Conservation (phyloP, 2,797 vertebrate genomes). For the Phataginus tricuspis region DNA sequence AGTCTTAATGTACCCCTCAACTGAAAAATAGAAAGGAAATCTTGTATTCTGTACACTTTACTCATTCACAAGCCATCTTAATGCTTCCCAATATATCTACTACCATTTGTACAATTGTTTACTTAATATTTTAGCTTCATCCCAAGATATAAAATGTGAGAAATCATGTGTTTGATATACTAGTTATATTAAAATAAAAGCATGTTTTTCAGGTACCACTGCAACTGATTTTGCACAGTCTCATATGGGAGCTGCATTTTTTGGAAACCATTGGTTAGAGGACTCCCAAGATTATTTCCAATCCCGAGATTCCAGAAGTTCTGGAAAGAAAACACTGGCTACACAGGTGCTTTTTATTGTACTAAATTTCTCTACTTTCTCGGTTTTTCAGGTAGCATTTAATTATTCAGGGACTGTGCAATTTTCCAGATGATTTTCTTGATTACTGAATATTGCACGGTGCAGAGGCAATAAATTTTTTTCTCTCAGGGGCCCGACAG, state of each 20-base stretch:
- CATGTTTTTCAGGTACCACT: not conserved
- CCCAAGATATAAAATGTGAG: not conserved
- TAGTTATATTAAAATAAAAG: not conserved
- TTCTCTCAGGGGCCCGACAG: not conserved
- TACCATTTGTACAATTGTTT: conserved; percentile 13
- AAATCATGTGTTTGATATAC: not conserved
- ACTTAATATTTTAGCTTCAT: conserved; percentile 35
- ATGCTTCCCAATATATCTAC: not conserved
- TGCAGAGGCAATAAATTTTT: not conserved
- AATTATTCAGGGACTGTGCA: not conserved
- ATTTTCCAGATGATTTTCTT: not conserved
- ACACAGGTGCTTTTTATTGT: not conserved
- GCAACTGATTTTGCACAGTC: not conserved
- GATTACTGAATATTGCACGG: not conserved
- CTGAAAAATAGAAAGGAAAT: not conserved
- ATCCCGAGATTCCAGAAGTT: not conserved
- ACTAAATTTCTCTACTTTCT: not conserved
- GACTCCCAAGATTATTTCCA: not conserved
- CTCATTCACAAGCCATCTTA: not conserved
- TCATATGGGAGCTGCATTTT: not conserved
- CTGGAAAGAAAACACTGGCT: not conserved
- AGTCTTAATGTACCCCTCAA: not conserved
- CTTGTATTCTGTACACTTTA: not conserved
- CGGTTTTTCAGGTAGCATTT: not conserved
- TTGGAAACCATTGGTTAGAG: not conserved